Evolutionary conservation across 1,140 invertebrate genomes (phyloP), one percentile per base, ranked within the genome.

Genomic region (Diorhabda sublineata): DNA sequence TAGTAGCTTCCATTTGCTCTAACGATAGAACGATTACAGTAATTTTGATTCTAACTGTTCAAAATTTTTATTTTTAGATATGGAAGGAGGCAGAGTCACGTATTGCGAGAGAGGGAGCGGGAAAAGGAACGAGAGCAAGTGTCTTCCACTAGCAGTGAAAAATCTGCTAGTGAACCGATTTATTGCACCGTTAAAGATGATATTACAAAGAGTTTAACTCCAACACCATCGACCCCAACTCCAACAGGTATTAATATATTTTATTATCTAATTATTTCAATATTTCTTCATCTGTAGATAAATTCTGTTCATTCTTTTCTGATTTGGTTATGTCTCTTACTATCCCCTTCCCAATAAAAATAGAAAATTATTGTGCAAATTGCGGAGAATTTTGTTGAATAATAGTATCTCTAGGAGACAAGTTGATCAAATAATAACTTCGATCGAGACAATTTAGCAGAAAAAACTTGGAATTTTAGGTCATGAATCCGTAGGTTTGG

Each of bases 1-100:
- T 26, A 26, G 26, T 26, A 26, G 26, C 26, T 26, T 26, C 26
- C 26, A 26, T 26, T 26, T 26, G 26, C 26, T 26, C 26, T 26
- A 26, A 26, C 26, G 26, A 26, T 26, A 26, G 26, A 26, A 26
- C 26, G 26, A 26, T 26, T 26, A 26, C 26, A 26, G 1, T 26
- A 26, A 26, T 26, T 26, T 26, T 26, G 26, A 26, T 26, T 26
- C 26, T 26, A 26, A 26, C 26, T 26, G 26, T 26, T 26, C 26
- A 26, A 26, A 26, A 26, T 26, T 26, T 26, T 92, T 5, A 91
- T 90, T 82, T 92, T 93, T 75, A 84, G 94, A 63, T 96, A 94
- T 79, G 92, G 92, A 2, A 83, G 93, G 56, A 81, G 94, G 66
- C 91, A 92, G 75, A 91, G 89, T 63, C 90, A 92, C 75, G 88